A percentile compares a stretch with the other conserved stretches of the same genome.
These are phyloP conservation scores for Rhipidura dahli DNA, from an alignment of 2,113 vertebrate genomes.

Conservation along the genomic window DNA sequence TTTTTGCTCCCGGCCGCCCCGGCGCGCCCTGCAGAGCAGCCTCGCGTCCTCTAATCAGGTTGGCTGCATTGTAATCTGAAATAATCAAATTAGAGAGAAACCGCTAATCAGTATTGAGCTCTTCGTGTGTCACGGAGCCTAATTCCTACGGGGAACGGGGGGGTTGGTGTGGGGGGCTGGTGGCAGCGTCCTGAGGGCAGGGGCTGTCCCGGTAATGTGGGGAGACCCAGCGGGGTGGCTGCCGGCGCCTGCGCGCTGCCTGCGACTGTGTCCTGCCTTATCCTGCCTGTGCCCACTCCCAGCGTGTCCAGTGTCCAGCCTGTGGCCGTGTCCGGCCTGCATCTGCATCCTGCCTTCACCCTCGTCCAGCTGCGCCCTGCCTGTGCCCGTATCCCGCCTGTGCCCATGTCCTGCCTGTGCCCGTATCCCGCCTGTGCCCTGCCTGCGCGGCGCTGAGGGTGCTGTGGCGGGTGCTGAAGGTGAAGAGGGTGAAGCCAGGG, in stretches of 20 bases:
- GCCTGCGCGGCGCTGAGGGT: accelerated
- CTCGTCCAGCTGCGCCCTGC: background rate
- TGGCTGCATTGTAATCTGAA: background rate
- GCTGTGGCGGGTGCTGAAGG: background rate
- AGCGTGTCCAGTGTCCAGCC: background rate
- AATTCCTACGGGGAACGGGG: background rate
- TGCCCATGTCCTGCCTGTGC: background rate
- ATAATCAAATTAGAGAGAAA: constrained; percentile 59
- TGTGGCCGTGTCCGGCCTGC: background rate
- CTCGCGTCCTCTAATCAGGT: background rate
- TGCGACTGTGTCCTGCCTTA: background rate
- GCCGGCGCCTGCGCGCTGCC: background rate
- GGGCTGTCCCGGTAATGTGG: background rate
- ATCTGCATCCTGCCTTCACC: background rate
- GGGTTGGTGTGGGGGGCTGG: background rate
- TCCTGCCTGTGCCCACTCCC: background rate
- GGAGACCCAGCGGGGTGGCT: accelerated
- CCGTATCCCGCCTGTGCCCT: background rate
- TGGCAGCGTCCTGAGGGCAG: background rate
- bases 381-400: background rate
- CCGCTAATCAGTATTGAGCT: constrained; percentile 14
- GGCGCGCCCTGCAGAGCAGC: accelerated
- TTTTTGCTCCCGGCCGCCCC: background rate
- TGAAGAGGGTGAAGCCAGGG: background rate
- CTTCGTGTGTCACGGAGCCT: background rate